phyloP scores from a whole-genome alignment of 1,140 invertebrate species.

The Lepidurus couesii region DNA sequence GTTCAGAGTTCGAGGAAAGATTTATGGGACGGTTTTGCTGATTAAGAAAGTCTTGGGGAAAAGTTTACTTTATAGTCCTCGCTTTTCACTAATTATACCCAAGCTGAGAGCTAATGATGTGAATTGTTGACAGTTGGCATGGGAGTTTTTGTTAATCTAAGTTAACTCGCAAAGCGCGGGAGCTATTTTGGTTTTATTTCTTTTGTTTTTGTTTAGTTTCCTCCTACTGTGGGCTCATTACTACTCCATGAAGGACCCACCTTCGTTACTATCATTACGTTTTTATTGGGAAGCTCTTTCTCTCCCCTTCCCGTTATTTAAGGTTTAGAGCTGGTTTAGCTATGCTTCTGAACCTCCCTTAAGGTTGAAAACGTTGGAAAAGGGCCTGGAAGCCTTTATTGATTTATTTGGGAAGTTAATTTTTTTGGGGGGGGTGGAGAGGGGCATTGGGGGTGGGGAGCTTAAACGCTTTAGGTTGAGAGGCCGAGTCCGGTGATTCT shows the following conservation, averaged over 20 bases:
- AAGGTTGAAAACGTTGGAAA: conserved; percentile 4
- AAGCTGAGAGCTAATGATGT: too few species aligned
- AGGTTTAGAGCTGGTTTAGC: background rate
- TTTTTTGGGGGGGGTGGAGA: background rate
- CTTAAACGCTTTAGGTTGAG: background rate
- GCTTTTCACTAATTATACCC: background rate
- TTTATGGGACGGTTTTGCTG: background rate
- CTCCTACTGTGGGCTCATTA: background rate
- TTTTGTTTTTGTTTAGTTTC: background rate
- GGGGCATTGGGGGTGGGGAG: background rate
- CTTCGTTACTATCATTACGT: background rate
- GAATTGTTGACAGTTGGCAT: too few species aligned
- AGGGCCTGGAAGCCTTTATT: background rate
- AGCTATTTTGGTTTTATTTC: background rate
- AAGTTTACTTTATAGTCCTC: background rate
- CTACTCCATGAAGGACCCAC: background rate
- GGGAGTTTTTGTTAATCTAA: too few species aligned
- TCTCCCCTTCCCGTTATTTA: background rate
- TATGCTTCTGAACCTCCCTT: background rate
- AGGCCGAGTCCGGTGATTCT: background rate
- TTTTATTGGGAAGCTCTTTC: background rate
- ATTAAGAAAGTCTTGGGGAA: background rate
- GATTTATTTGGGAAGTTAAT: background rate
- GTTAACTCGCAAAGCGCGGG: too few species aligned
- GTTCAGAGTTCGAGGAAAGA: too few species aligned